These are phyloP conservation scores for Acanthococcus lagerstroemiae DNA, from an alignment of 2,888 invertebrate genomes.

Conservation along the genomic window DNA sequence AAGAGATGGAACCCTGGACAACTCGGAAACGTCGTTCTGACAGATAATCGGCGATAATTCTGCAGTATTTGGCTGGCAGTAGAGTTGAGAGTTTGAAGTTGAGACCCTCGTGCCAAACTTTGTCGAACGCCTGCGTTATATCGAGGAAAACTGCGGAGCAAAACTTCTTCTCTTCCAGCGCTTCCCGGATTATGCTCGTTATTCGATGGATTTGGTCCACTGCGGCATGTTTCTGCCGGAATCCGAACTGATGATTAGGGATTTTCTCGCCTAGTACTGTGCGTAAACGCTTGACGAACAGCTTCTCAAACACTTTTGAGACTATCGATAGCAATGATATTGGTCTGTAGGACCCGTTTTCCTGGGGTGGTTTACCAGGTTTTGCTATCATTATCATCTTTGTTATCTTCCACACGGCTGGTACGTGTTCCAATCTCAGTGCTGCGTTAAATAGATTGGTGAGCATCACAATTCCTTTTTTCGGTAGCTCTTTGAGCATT, in stretches of 20 bases:
- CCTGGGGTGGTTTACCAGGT: not conserved
- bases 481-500: not conserved
- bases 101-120: not conserved
- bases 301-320: not conserved
- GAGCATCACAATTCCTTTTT: not conserved
- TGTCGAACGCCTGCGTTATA: not conserved
- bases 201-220: not conserved
- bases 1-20: not conserved
- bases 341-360: not conserved
- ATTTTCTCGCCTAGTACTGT: not conserved
- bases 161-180: not conserved
- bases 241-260: not conserved
- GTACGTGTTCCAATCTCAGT: not conserved
- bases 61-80: not conserved
- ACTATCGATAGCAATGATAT: not conserved
- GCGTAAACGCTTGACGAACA: not conserved
- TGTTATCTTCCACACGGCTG: not conserved
- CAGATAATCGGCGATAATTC: not conserved
- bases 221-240: not conserved
- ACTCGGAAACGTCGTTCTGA: too few relatives aligned
- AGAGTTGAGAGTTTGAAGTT: not conserved
- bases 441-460: not conserved
- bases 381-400: not conserved
- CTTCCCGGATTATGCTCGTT: not conserved
- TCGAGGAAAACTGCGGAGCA: not conserved